These are phyloP conservation scores for Butastur rufipennis DNA, from an alignment of 2,113 vertebrate genomes.

Conservation along the genomic window DNA sequence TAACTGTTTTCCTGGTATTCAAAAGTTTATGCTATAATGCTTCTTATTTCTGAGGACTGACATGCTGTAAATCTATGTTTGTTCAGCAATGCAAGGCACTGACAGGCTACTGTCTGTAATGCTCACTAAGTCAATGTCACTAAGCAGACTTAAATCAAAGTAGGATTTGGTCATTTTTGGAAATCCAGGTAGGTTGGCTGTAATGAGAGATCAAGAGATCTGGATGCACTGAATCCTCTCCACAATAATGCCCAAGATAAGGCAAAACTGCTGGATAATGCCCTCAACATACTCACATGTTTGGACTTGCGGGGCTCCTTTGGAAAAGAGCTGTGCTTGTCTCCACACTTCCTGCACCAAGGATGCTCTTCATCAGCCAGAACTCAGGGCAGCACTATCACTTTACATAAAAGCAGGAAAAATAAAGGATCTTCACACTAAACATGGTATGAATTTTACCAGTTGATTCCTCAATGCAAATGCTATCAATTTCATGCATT, in stretches of 20 bases:
- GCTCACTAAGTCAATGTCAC: neutral
- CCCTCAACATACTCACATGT: neutral
- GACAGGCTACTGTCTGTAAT: neutral
- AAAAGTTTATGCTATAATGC: neutral
- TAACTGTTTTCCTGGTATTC: neutral
- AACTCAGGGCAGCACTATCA: accelerated
- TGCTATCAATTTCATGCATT: neutral
- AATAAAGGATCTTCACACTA: neutral
- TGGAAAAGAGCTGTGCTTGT: neutral
- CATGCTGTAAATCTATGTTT: neutral
- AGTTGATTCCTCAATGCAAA: neutral
- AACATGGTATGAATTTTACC: neutral
- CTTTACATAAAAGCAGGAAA: neutral
- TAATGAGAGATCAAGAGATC: neutral
- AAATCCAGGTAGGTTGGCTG: neutral
- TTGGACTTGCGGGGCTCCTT: neutral
- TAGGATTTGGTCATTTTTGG: neutral
- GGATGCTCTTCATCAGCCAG: neutral
- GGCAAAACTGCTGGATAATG: neutral
- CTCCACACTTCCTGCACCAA: neutral
- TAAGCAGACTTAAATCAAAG: neutral
- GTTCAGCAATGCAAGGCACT: neutral
- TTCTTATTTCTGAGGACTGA: neutral
- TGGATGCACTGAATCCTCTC: neutral
- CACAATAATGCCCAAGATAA: neutral